Evolutionary conservation across 1,140 invertebrate species (phyloP).

Genomic region (Lordiphosa stackelbergi): DNA sequence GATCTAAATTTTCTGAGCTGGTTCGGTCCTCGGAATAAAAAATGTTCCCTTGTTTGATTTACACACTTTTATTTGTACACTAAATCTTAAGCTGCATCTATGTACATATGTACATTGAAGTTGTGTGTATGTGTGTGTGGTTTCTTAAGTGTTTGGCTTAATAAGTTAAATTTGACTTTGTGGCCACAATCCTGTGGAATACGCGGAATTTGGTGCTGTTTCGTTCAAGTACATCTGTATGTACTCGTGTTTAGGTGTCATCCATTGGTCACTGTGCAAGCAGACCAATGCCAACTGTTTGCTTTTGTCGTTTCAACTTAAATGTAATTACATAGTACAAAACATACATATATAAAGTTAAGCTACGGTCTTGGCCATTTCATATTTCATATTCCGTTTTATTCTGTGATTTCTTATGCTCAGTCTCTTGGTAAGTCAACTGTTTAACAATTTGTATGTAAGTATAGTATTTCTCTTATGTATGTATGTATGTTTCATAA

Average conservation of each 20-base stretch:
- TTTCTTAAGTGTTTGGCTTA: conserved; percentile 55
- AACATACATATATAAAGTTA: neutral
- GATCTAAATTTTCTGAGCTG: too few relatives aligned
- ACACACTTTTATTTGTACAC: conserved; percentile 34
- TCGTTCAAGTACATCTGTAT: conserved; percentile 13
- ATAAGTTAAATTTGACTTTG: conserved; percentile 69
- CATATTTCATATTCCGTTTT: conserved; percentile 9
- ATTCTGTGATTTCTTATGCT: conserved; percentile 9
- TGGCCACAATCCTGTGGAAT: conserved; percentile 28
- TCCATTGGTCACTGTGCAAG: too few relatives aligned
- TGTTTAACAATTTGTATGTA: conserved; percentile 9
- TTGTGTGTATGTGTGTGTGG: conserved; percentile 26
- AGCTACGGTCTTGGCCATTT: conserved; percentile 2
- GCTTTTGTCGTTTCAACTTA: conserved; percentile 21
- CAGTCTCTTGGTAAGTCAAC: conserved; percentile 20
- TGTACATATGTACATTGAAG: conserved; percentile 35
- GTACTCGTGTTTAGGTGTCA: neutral
- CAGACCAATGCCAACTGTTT: neutral
- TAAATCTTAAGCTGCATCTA: conserved; percentile 43
- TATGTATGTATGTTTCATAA: conserved; percentile 9
- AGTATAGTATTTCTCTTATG: conserved; percentile 32
- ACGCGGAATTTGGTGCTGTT: conserved; percentile 20
- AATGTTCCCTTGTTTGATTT: conserved; percentile 11
- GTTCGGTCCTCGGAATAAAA: neutral
- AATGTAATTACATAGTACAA: conserved; percentile 12